Percentiles rank a stretch among this genome's conserved stretches.
phyloP scores from a whole-genome alignment of 1,140 invertebrate species.

The Anastrepha ludens region DNA sequence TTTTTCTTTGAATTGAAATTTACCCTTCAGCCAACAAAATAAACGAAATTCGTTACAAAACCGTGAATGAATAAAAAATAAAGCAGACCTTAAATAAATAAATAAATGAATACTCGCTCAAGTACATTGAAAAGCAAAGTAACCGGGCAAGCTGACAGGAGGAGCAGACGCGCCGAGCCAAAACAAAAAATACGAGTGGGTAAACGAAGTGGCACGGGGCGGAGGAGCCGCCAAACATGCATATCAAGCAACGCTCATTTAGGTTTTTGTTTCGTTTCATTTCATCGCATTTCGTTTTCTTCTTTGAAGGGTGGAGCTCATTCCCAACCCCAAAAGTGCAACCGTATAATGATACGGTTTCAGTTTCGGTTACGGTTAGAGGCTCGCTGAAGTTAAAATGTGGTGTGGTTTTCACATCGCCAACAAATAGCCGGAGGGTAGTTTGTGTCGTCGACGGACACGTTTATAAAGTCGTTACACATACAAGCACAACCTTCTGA shows the following conservation, averaged over 20 bases:
- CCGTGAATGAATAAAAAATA: constrained; percentile 33
- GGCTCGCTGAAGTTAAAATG: neutral
- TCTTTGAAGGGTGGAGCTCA: constrained; percentile 38
- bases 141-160: neutral
- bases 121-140: neutral
- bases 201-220: neutral
- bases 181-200: neutral
- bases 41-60: constrained; percentile 29
- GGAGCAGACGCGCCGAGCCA: neutral
- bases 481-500: neutral
- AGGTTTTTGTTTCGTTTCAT: neutral
- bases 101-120: constrained; percentile 1
- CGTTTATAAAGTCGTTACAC: constrained; percentile 31
- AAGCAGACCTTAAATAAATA: constrained; percentile 34
- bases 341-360: constrained; percentile 69
- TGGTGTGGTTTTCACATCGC: neutral
- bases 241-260: constrained; percentile 16
- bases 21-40: neutral
- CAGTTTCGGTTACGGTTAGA: constrained; percentile 49
- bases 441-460: constrained; percentile 20
- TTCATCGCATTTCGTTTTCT: neutral
- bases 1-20: neutral
- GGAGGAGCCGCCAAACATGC: neutral
- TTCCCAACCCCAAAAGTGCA: constrained; percentile 66
- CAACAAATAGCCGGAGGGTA: constrained; percentile 48